Evolutionary conservation across 2,797 vertebrate species (phyloP).

Genomic region (Betta splendens): DNA sequence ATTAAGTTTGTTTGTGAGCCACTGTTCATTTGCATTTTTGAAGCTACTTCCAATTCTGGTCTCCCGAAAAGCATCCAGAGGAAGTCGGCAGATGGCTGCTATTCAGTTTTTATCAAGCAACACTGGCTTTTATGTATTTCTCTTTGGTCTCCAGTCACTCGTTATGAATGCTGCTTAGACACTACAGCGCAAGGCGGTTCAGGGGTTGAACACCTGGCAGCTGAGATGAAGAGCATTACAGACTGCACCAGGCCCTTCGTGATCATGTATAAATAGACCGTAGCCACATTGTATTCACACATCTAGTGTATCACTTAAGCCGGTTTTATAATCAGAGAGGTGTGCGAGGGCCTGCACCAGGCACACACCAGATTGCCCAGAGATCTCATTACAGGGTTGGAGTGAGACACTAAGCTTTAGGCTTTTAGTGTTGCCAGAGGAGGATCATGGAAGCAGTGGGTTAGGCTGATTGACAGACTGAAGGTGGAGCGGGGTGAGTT

Average conservation of each 20-base stretch:
- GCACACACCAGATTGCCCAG: conserved; percentile 73
- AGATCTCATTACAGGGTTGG: conserved; percentile 79
- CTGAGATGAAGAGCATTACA: conserved; percentile 17
- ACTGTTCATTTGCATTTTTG: conserved; percentile 74
- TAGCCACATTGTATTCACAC: conserved; percentile 45
- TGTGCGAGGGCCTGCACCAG: conserved; percentile 50
- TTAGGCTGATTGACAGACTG: conserved; percentile 72
- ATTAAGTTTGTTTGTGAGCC: conserved; percentile 77
- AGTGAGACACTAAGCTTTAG: conserved; percentile 62
- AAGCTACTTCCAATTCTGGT: conserved; percentile 59
- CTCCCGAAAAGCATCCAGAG: conserved; percentile 51
- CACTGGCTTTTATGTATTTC: conserved; percentile 71
- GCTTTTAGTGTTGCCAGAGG: conserved; percentile 64
- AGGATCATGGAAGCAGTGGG: conserved; percentile 57
- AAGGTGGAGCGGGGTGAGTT: conserved; percentile 69
- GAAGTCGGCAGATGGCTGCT: conserved; percentile 69
- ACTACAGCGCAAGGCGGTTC: conserved; percentile 38
- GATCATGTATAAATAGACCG: conserved; percentile 29
- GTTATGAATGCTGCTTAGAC: conserved; percentile 58
- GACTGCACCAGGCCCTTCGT: conserved; percentile 22
- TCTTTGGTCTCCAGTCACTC: conserved; percentile 56
- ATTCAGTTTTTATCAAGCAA: conserved; percentile 75
- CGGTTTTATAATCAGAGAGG: conserved; percentile 61
- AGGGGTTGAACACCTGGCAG: conserved; percentile 62
- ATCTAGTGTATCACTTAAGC: conserved; percentile 44